A percentile compares a stretch with the other conserved stretches of the same genome.
Evolutionary conservation across 2,888 invertebrate species (phyloP).

Genomic region (Standfussiana lucernea): DNA sequence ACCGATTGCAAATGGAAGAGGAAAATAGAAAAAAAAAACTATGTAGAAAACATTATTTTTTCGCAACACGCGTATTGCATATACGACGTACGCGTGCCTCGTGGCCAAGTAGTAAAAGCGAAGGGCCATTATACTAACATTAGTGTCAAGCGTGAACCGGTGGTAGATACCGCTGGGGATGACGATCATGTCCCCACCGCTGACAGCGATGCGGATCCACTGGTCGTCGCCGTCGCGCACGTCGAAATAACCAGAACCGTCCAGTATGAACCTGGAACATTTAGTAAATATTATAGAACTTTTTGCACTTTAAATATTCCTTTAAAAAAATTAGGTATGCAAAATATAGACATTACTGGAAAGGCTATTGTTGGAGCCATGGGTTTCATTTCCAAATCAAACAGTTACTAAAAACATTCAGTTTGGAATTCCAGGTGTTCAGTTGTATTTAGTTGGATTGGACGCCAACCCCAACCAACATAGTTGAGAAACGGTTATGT

Average conservation of each 20-base stretch:
- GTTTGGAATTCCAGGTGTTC: too few relatives aligned
- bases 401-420: too few relatives aligned
- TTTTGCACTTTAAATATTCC: background rate
- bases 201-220: conserved; percentile 97
- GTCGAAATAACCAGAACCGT: conserved; percentile 98
- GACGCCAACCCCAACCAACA: too few relatives aligned
- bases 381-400: too few relatives aligned
- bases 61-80: background rate
- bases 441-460: too few relatives aligned
- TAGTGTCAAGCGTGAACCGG: conserved; percentile 96
- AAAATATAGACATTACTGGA: too few relatives aligned
- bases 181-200: conserved; percentile 96
- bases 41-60: too few relatives aligned
- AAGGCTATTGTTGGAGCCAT: too few relatives aligned
- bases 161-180: conserved; percentile 99
- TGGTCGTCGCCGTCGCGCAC: conserved; percentile 95
- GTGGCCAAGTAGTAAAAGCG: rapidly evolving
- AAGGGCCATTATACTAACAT: conserved; percentile 71
- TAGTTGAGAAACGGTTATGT: too few relatives aligned
- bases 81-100: background rate
- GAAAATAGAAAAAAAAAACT: too few relatives aligned
- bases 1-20: too few relatives aligned
- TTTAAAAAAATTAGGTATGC: too few relatives aligned
- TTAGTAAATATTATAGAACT: background rate
- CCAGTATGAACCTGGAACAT: conserved; percentile 93